Evolutionary conservation across 2,888 invertebrate genomes (phyloP), one percentile per base, ranked within the genome.

Genomic region (Clostera curtula): DNA sequence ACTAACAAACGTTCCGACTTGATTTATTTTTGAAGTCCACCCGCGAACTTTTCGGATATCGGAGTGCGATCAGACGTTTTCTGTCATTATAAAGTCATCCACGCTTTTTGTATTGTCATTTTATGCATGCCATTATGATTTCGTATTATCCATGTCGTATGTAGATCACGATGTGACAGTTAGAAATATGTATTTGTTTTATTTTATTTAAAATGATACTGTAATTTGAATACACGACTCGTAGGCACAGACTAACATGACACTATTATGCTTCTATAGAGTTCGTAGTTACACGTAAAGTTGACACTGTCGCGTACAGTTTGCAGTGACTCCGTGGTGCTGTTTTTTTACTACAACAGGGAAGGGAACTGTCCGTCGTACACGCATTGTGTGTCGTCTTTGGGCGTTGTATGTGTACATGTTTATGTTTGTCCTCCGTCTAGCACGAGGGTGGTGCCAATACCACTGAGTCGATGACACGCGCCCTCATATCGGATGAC

Each of bases 391-490:
- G 69, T 75, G 66, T 56, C 65, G 67, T 65, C 53, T 40, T 43
- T 60, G 73, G 76, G 69, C 62, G 52, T 64, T 72, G 72, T 70
- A 56, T 74, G 74, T 75, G 63, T 76, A 72, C 66, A 72, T 80
- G 70, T 80, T 67, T 75, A 63, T 86, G 86, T 87, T 87, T 88
- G 87, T 87, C 87, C 88, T 89, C 49, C 60, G 57, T 61, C 84
- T 90, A 93, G 93, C 93, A 93, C 90, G 93, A 93, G 88, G 93
- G 93, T 88, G 94, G 93, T 86, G 89, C 92, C 83, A 93, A 90
- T 88, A 91, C 93, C 87, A 94, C 93, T 85, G 95, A 95, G 87
- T 95, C 95, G 86, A 94, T 95, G 94, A 95, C 95, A 85, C 91
- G 95, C 83, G 94, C 95, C 85, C 91, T 95, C 87, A 95, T 95